Conservation (phyloP, 2,888 invertebrate genomes). For the Leptura quadrifasciata region DNA sequence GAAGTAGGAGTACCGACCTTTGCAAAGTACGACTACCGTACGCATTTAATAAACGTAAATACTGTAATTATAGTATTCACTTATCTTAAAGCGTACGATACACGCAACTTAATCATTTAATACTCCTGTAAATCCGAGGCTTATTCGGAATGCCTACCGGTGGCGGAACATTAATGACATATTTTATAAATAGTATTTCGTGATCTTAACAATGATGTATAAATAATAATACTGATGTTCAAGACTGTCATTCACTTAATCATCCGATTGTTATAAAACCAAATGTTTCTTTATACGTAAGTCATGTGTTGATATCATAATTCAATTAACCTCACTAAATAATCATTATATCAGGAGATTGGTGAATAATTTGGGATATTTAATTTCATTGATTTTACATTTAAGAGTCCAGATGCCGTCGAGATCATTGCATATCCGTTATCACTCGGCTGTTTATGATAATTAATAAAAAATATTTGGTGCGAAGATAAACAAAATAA, state of each 20-base stretch:
- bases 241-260: not conserved
- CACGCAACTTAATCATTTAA: not conserved
- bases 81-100: not conserved
- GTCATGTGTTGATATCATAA: not conserved
- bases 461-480: no score
- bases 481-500: no score
- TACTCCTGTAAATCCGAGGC: not conserved
- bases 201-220: not conserved
- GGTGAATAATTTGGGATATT: not conserved
- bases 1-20: constrained; percentile 9
- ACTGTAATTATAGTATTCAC: constrained; percentile 2
- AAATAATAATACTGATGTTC: not conserved
- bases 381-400: not conserved
- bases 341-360: not conserved
- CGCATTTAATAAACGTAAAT: constrained; percentile 2
- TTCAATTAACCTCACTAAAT: not conserved
- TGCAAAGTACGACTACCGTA: not conserved
- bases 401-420: no score
- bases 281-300: constrained; percentile 6
- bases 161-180: not conserved
- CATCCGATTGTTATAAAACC: not conserved
- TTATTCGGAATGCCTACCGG: not conserved
- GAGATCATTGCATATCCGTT: no score
- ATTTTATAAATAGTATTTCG: not conserved
- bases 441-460: no score